Evolutionary conservation across 1,140 invertebrate species (phyloP), one percentile per base, ranked within the genome.

Genomic region (Metaphire vulgaris): DNA sequence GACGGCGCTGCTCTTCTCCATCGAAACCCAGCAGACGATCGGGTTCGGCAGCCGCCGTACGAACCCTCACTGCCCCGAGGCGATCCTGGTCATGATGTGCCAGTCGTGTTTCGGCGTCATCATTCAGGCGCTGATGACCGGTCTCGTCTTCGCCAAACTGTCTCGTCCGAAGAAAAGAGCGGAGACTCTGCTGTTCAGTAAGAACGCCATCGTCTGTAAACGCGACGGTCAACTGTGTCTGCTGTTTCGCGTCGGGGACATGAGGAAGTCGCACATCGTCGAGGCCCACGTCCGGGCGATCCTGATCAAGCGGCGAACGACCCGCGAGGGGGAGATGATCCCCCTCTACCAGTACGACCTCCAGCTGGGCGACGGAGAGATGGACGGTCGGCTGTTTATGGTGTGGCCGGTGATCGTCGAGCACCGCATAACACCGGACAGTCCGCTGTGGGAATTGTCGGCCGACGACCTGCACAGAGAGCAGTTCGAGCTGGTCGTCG

Each of bases 81-180:
- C 95, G 0, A 93, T 99, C 77, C 92, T 98, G 80, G 91, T 98
- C 69, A 96, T 99, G 94, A 98, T 95, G 83, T 88, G 99, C 68
- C 97, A 99, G 86, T 97, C 95, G 94, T 96, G n/a, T n/a, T n/a
- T n/a, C n/a, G n/a, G n/a, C n/a, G n/a, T n/a, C n/a, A n/a, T n/a
- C n/a, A n/a, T n/a, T 56, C 90, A 91, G 82, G 90, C 90, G n/a
- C 87, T 96, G 95, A 6, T 85, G 21, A 82, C 83, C 15, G 84
- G 84, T 33, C 41, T 69, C 69, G 74, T 79, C 1, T 79, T 76
- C 65, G 69, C 77, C 2, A 78, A 76, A 64, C n/a, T 79, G 26
- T 76, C 74, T 16, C 87, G 97, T n/a, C 97, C 97, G 0, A 99
- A 99, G 83, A 96, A 96, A 84, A 88, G 95, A 74, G 92, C 93